Evolutionary conservation across 2,888 invertebrate genomes (phyloP).

Genomic region (Gortyna flavago): DNA sequence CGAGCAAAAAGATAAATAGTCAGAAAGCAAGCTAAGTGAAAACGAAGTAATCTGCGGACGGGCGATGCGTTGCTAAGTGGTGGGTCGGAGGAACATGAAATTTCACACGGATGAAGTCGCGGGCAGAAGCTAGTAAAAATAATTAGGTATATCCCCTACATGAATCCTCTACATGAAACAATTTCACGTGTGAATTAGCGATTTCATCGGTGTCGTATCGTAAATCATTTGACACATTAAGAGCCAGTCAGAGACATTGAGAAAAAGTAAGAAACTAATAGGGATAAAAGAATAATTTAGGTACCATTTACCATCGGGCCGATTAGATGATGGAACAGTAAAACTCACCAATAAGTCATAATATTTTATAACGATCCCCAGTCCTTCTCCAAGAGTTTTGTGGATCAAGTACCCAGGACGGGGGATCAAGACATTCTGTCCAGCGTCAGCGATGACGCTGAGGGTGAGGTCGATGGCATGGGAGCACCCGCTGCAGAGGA

Average conservation of each 20-base stretch:
- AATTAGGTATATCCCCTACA: no score
- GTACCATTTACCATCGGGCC: neutral
- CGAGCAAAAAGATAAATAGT: neutral
- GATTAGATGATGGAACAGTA: neutral
- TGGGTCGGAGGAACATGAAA: no score
- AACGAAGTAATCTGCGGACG: neutral
- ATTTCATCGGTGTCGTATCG: neutral
- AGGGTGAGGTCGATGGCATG: conserved; percentile 98
- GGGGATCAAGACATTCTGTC: conserved; percentile 98
- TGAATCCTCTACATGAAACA: no score
- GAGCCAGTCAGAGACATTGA: neutral
- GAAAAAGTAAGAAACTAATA: neutral
- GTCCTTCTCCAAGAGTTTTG: conserved; percentile 95
- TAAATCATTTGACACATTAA: neutral
- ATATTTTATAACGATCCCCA: conserved; percentile 94
- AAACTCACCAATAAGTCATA: conserved; percentile 92
- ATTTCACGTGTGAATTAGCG: neutral
- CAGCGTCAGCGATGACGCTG: conserved; percentile 95
- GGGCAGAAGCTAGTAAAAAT: neutral
- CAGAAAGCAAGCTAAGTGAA: neutral
- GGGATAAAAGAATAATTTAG: neutral
- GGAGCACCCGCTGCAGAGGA: conserved; percentile 98
- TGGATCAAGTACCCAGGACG: conserved; percentile 98
- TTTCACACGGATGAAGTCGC: no score
- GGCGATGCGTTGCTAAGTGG: no score